These are phyloP conservation scores for Ypsolopha sequella DNA, from an alignment of 2,888 invertebrate genomes.

Conservation along the genomic window DNA sequence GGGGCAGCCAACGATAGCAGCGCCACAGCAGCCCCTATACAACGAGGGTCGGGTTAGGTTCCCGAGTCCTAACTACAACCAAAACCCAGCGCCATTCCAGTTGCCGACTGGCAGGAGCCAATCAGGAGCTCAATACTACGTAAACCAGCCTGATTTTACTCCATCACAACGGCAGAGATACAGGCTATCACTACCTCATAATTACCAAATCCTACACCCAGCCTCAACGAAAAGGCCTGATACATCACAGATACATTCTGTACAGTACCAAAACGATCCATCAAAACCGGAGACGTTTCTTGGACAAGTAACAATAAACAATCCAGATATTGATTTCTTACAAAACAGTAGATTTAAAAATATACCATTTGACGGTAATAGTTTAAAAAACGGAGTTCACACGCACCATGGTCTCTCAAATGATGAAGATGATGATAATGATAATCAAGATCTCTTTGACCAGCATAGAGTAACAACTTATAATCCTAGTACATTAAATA, in stretches of 20 bases:
- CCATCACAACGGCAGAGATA: conserved; percentile 46
- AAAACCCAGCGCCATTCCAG: conserved; percentile 63
- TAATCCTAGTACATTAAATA: conserved; percentile 51
- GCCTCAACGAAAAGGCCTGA: conserved; percentile 69
- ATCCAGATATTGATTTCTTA: conserved; percentile 65
- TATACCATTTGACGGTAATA: conserved; percentile 60
- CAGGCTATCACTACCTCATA: conserved; percentile 52
- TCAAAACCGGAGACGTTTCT: conserved; percentile 74
- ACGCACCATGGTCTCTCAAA: conserved; percentile 43
- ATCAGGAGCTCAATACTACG: conserved; percentile 51
- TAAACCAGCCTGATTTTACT: conserved; percentile 57
- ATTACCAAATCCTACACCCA: conserved; percentile 56
- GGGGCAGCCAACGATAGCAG: conserved; percentile 17
- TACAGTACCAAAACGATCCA: conserved; percentile 69
- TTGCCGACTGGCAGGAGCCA: conserved; percentile 61
- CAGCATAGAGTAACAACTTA: conserved; percentile 59
- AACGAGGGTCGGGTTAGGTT: conserved; percentile 49
- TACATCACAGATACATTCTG: conserved; percentile 67
- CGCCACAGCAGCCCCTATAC: conserved; percentile 42
- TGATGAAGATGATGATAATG: conserved; percentile 51
- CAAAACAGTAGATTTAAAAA: conserved; percentile 58
- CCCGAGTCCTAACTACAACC: conserved; percentile 60
- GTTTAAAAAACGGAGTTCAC: conserved; percentile 55
- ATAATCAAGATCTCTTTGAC: conserved; percentile 54
- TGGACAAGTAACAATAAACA: conserved; percentile 73